Evolutionary conservation across 92 coral and sea anemone species (phyloP).

Genomic region (Porites evermanni): DNA sequence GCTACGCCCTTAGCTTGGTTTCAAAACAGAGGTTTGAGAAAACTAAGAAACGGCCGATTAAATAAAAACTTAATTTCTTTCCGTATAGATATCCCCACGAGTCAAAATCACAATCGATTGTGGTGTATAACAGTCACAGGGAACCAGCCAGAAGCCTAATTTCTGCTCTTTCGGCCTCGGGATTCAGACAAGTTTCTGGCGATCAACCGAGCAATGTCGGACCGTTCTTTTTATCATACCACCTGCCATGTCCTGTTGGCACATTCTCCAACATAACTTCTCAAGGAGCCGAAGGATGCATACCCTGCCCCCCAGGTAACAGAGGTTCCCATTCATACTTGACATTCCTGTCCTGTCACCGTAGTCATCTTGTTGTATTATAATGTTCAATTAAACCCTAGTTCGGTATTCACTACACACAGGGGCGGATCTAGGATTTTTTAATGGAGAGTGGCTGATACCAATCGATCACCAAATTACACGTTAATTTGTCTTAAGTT

Average conservation of each 20-base stretch:
- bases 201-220: neutral
- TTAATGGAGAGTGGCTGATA: no score
- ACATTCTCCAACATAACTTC: slow-evolving; percentile 2
- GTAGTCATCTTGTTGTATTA: neutral
- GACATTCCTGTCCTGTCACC: no score
- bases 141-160: neutral
- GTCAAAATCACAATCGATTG: neutral
- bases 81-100: neutral
- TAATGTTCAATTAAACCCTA: neutral
- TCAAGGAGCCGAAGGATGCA: neutral
- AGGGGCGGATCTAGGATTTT: no score
- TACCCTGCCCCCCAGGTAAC: neutral
- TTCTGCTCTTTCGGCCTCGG: neutral
- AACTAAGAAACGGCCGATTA: neutral
- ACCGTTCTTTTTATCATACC: neutral
- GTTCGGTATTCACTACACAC: neutral
- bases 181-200: neutral
- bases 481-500: no score
- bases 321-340: neutral
- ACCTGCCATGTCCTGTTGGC: neutral
- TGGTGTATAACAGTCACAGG: neutral
- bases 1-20: neutral
- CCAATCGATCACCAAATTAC: no score
- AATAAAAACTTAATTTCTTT: no score
- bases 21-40: neutral